Conservation (phyloP, 2,113 vertebrate genomes). For the Polyodon spathula region DNA sequence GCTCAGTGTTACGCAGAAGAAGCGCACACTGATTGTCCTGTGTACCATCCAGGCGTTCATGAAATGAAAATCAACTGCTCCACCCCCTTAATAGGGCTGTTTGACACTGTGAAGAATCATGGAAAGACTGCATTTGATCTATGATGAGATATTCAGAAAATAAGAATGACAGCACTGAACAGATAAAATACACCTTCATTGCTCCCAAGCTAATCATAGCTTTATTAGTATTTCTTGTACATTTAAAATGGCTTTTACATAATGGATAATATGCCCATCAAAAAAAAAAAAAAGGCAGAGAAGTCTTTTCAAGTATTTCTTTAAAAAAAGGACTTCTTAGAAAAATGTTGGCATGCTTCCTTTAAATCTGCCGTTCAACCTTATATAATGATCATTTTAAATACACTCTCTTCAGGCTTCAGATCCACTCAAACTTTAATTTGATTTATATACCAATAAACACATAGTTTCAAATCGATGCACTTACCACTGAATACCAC, state of each 20-base stretch:
- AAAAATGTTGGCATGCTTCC: conserved; percentile 35
- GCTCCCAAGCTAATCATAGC: conserved; percentile 1
- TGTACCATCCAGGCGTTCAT: neutral
- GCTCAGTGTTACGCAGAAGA: too few species aligned
- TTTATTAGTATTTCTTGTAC: conserved; percentile 6
- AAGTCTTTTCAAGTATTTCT: conserved; percentile 2
- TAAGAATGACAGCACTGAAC: neutral
- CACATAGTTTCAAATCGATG: too few species aligned
- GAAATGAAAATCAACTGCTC: neutral
- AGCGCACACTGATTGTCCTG: too few species aligned
- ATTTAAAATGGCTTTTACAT: conserved; percentile 1
- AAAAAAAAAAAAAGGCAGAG: neutral
- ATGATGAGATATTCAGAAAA: conserved; percentile 12
- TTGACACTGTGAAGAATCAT: neutral
- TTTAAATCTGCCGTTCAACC: conserved; percentile 42
- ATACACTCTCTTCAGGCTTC: too few species aligned
- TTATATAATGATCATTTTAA: too few species aligned
- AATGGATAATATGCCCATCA: neutral
- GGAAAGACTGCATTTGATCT: neutral
- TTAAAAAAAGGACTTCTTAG: conserved; percentile 25
- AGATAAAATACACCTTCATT: conserved; percentile 11
- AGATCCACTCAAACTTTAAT: too few species aligned
- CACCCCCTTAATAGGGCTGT: neutral
- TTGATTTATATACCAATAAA: too few species aligned
- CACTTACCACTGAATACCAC: too few species aligned